phyloP scores from a whole-genome alignment of 1,140 invertebrate genomes.

The Teleopsis dalmanni region DNA sequence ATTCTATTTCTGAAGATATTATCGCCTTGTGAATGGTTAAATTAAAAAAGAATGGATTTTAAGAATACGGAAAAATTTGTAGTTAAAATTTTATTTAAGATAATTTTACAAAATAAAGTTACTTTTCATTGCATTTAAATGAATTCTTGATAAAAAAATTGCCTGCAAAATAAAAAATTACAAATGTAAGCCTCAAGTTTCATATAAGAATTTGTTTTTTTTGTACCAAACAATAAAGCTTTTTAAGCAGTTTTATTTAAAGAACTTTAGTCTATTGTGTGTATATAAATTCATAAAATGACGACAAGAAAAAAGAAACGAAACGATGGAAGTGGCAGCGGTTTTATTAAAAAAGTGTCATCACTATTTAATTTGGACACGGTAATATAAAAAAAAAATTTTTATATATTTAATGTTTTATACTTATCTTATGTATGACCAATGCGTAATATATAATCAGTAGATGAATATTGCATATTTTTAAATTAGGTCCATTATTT shows the following conservation, averaged over 20 bases:
- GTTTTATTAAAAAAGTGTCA: conserved; percentile 79
- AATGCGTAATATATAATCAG: not conserved
- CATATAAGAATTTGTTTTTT: too few relatives aligned
- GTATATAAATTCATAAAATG: conserved; percentile 53
- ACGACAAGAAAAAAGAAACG: conserved; percentile 69
- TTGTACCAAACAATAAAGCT: not conserved
- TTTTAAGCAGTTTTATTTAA: not conserved
- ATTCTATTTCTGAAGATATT: too few relatives aligned
- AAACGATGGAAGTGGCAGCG: conserved; percentile 52
- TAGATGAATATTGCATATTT: not conserved
- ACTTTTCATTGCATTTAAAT: conserved; percentile 4
- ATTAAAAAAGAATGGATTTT: too few relatives aligned
- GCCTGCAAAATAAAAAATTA: not conserved
- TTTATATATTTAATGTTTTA: conserved; percentile 4
- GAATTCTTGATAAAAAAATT: too few relatives aligned
- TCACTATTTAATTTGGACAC: conserved; percentile 77
- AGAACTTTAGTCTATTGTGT: too few relatives aligned
- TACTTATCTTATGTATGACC: too few relatives aligned
- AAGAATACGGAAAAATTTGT: too few relatives aligned
- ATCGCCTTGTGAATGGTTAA: too few relatives aligned
- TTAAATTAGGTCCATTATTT: too few relatives aligned
- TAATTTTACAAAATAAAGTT: conserved; percentile 3
- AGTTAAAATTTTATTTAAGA: too few relatives aligned
- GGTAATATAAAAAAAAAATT: conserved; percentile 52
- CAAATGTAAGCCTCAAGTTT: not conserved